These are phyloP conservation scores for Nomia melanderi DNA, from an alignment of 1,140 invertebrate species.

Conservation along the genomic window DNA sequence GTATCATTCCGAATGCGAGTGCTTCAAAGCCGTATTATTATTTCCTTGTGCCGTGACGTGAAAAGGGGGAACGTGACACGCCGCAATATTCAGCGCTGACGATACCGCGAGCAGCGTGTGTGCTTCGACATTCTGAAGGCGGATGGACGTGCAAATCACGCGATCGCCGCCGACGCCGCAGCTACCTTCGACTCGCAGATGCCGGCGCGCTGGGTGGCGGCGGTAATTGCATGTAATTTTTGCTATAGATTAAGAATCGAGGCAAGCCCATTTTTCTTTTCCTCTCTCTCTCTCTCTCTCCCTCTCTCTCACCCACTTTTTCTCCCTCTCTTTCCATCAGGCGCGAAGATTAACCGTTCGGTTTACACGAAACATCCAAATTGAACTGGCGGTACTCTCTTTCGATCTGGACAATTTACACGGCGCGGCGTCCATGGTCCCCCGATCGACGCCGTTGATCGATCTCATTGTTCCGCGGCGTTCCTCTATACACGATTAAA, in stretches of 20 bases:
- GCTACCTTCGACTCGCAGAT: constrained; percentile 65
- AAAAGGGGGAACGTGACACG: constrained; percentile 64
- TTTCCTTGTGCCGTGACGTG: constrained; percentile 59
- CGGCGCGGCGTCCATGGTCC: not conserved
- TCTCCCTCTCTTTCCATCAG: not conserved
- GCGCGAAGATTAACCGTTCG: constrained; percentile 56
- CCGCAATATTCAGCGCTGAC: constrained; percentile 60
- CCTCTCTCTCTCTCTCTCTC: not conserved
- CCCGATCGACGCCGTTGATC: not conserved
- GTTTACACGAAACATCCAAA: constrained; percentile 58
- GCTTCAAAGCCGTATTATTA: constrained; percentile 61
- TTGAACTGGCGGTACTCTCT: constrained; percentile 8
- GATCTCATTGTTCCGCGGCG: constrained; percentile 24
- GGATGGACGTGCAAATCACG: constrained; percentile 63
- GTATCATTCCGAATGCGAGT: constrained; percentile 48
- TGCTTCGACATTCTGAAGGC: constrained; percentile 56
- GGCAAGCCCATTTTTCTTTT: constrained; percentile 48
- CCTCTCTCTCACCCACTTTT: constrained; percentile 24
- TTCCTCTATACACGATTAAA: too few relatives aligned
- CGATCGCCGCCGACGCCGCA: constrained; percentile 47
- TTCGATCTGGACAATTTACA: not conserved
- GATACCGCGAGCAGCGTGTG: constrained; percentile 46
- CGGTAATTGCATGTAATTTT: constrained; percentile 68
- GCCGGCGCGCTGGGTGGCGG: constrained; percentile 65
- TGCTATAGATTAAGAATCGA: constrained; percentile 68